A percentile compares a stretch with the other conserved stretches of the same genome.
phyloP scores from a whole-genome alignment of 2,797 vertebrate genomes.

The Picus viridis region DNA sequence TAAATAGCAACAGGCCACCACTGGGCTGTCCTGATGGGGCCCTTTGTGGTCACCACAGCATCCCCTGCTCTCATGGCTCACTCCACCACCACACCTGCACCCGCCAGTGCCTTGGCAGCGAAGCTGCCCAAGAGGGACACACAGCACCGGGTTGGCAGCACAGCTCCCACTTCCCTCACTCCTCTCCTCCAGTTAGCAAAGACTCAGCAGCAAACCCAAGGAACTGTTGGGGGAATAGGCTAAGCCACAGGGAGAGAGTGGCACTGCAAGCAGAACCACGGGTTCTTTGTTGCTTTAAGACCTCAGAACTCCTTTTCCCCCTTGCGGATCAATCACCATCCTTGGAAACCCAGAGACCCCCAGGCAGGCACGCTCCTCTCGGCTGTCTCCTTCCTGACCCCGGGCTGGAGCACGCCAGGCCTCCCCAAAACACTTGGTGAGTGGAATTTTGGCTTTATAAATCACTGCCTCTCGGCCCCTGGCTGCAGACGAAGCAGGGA shows the following conservation, averaged over 20 bases:
- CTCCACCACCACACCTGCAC: too few species aligned
- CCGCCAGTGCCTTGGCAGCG: accelerated
- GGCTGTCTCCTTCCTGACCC: constrained; percentile 33
- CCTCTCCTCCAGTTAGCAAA: not conserved
- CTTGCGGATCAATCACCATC: not conserved
- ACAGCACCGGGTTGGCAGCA: accelerated
- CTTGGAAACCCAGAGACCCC: not conserved
- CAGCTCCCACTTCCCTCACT: not conserved
- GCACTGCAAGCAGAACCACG: not conserved
- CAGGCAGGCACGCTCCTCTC: not conserved
- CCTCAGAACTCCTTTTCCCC: not conserved
- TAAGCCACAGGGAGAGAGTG: constrained; percentile 3
- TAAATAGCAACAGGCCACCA: not conserved
- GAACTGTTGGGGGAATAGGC: not conserved
- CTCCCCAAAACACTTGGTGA: constrained; percentile 15
- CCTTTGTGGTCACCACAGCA: too few species aligned
- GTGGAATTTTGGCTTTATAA: constrained; percentile 64
- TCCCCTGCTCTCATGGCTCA: too few species aligned
- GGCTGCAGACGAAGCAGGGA: not conserved
- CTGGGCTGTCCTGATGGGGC: not conserved
- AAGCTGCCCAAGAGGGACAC: accelerated
- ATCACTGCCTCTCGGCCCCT: not conserved
- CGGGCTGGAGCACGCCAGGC: accelerated
- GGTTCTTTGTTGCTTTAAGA: constrained; percentile 1
- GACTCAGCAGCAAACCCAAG: not conserved